A percentile compares a stretch with the other conserved stretches of the same genome.
These are phyloP conservation scores for Julus scanicus DNA, from an alignment of 2,888 invertebrate species.

Conservation along the genomic window DNA sequence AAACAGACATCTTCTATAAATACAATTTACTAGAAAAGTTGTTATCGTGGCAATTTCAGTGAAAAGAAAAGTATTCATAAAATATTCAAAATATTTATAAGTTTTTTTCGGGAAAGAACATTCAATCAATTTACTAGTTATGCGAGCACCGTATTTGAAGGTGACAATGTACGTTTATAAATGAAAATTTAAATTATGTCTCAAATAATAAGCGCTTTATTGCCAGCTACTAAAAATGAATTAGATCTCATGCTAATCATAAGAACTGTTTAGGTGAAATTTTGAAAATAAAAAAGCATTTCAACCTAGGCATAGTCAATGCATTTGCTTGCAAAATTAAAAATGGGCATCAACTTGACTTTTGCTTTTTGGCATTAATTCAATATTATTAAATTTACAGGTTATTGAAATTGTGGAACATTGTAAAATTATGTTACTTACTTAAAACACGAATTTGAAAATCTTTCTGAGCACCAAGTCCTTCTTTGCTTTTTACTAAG, in stretches of 20 bases:
- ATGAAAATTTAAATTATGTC: neutral
- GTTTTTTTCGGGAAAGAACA: neutral
- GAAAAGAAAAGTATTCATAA: neutral
- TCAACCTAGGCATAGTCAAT: neutral
- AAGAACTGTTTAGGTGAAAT: neutral
- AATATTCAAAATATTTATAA: neutral
- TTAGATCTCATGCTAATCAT: neutral
- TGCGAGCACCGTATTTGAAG: neutral
- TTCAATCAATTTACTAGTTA: neutral
- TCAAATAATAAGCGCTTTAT: neutral
- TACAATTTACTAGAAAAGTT: neutral
- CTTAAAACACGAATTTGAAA: conserved; percentile 97
- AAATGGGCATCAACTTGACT: neutral
- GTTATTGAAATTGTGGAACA: neutral
- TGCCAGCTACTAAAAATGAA: neutral
- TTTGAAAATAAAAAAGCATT: neutral
- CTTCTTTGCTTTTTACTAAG: conserved; percentile 90
- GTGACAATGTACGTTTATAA: neutral
- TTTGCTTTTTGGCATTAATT: neutral
- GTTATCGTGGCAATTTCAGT: neutral
- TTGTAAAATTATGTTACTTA: conserved; percentile 71
- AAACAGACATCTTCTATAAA: neutral
- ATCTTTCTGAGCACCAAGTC: conserved; percentile 86
- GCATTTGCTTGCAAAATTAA: neutral
- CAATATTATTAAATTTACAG: neutral